These are phyloP conservation scores for Oryctolagus cuniculus DNA, from an alignment of 2,113 vertebrate species.

Conservation along the genomic window DNA sequence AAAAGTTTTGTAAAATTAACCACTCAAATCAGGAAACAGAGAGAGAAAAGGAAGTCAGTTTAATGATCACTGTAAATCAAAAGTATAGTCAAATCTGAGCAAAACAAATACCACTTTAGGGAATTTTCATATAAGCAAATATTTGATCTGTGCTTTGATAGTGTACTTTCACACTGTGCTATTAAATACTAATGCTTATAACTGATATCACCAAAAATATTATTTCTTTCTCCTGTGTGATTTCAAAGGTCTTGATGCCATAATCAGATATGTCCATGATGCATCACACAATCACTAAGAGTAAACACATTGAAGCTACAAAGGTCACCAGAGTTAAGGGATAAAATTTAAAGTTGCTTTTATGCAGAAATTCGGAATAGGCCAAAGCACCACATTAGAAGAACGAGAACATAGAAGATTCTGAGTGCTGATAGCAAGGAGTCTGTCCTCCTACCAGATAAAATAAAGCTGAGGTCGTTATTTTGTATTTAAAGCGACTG, in stretches of 20 bases:
- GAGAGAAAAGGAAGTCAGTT: neutral
- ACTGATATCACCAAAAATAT: neutral
- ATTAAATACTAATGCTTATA: neutral
- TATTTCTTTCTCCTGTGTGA: constrained; percentile 65
- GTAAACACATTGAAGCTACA: constrained; percentile 73
- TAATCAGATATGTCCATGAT: constrained; percentile 51
- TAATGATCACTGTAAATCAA: neutral
- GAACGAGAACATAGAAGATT: neutral
- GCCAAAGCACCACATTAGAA: neutral
- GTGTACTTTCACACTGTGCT: neutral
- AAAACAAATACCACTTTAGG: neutral
- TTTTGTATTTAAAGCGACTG: neutral
- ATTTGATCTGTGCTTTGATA: neutral
- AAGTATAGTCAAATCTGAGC: neutral
- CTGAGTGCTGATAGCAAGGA: neutral
- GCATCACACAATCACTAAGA: constrained; percentile 63
- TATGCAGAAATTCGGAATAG: neutral
- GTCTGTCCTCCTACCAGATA: neutral
- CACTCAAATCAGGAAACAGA: neutral
- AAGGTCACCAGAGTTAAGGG: constrained; percentile 50
- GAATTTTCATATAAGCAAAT: neutral
- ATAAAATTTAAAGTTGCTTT: neutral
- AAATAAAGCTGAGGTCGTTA: neutral
- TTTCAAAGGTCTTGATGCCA: constrained; percentile 67
- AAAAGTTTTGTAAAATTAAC: neutral